Conservation (phyloP, 23 tunicate species). For the Aplidium turbinatum region DNA sequence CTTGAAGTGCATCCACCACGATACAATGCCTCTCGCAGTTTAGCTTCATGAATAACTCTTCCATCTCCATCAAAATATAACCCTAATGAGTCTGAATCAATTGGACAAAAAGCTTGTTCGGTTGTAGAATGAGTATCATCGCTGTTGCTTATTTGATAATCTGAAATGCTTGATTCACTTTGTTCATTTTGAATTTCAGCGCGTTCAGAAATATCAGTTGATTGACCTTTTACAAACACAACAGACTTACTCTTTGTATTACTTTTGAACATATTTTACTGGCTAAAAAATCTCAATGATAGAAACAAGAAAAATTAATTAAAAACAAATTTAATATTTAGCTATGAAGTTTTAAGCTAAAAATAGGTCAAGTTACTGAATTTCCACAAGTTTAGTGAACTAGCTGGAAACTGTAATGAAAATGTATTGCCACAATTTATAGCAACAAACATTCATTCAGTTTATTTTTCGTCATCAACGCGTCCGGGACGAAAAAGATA, state of each 20-base stretch:
- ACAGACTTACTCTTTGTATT: background rate
- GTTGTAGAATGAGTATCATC: constrained; percentile 3
- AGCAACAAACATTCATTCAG: too few species aligned
- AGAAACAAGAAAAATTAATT: too few species aligned
- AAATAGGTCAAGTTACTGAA: too few species aligned
- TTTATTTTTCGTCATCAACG: too few species aligned
- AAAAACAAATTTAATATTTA: too few species aligned
- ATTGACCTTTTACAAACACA: background rate
- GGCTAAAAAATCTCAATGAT: too few species aligned
- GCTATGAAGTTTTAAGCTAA: too few species aligned
- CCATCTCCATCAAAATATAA: constrained; percentile 48
- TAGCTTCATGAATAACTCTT: constrained; percentile 37
- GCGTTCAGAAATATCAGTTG: constrained; percentile 21
- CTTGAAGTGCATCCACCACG: constrained; percentile 44
- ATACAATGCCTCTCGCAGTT: constrained; percentile 44
- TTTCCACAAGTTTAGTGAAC: too few species aligned
- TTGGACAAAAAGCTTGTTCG: constrained; percentile 11
- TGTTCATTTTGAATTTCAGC: constrained; percentile 7
- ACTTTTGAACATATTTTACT: too few species aligned
- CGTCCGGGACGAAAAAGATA: too few species aligned
- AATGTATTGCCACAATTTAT: too few species aligned
- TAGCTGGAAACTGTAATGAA: too few species aligned
- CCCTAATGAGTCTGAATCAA: constrained; percentile 5
- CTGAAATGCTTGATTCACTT: background rate
- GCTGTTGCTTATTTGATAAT: background rate